Base-by-base conservation (phyloP, 1,140 invertebrate genomes). In the Drosophila aff. region DNA sequence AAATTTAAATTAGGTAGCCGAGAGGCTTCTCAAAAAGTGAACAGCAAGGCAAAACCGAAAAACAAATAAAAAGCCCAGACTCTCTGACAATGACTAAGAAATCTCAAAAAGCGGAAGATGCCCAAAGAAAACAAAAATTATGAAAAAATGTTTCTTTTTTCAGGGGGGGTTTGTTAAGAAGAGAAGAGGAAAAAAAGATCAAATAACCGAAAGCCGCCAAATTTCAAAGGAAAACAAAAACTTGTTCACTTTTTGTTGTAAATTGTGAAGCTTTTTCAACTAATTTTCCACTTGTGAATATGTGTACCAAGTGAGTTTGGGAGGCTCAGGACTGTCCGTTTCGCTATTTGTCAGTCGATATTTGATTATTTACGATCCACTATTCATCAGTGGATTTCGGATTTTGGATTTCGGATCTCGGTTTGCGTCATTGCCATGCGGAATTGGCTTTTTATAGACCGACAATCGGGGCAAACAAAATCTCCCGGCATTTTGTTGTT, bases 181-280 rank as follows among this genome's bases (percentile, higher is more conserved):
- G 59, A 58, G 44, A 59, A 43, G 52, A 59, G 49, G 50, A 18
- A 10, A 59, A 59, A 87, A 89, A 87, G 84, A 89, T 89, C 84
- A 89, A 89, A 89, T 89, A 79, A 89, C 85, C 31, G 60, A 83
- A 81, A 81, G 84, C 84, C 84, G 84, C 84, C 67, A 84, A 87
- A 89, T 84, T 87, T 89, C 85, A 89, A 89, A 72, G 85, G 85
- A 89, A 89, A 89, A 89, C 85, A 89, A 89, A 89, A 89, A 86
- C 84, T 78, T 61, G 75, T 55, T 89, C 85, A 89, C 84, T 89
- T 90, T 84, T 84, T 78, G 46, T 57, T 57, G 53, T 57, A 81
- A 89, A 81, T 33, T 81, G 74, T 81, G 74, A 76, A 72, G 76
- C 81, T 65, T 53, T 66, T 57, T 79, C 83, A 84, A 81, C 81